Percentiles rank a stretch among this genome's conserved stretches.
Conservation (phyloP, 1,140 invertebrate species). For the Eumeta japonica region DNA sequence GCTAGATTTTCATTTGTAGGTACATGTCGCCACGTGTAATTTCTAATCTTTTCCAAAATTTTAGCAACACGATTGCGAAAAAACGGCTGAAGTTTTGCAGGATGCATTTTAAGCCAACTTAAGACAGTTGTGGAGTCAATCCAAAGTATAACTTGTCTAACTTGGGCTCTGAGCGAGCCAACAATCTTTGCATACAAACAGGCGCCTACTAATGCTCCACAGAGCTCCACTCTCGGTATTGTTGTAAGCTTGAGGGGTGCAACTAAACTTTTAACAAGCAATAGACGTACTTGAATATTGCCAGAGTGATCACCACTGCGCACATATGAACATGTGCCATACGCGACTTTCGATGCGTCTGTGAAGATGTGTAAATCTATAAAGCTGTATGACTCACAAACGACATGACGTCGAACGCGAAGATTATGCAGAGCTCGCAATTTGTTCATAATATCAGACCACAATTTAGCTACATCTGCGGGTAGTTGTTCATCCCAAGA, state of each 20-base stretch:
- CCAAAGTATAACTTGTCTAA: constrained; percentile 14
- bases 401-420: constrained; percentile 11
- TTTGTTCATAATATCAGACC: constrained; percentile 5
- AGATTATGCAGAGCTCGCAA: constrained; percentile 11
- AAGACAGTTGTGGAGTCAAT: constrained; percentile 29
- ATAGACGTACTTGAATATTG: not conserved
- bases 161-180: constrained; percentile 8
- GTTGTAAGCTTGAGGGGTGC: constrained; percentile 41
- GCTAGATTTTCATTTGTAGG: constrained; percentile 13
- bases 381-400: constrained; percentile 5
- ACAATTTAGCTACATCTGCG: constrained; percentile 7
- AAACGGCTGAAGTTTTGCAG: constrained; percentile 19
- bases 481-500: constrained; percentile 8
- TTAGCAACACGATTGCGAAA: constrained; percentile 29
- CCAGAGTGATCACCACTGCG: not conserved
- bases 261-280: constrained; percentile 35
- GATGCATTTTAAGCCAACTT: constrained; percentile 16
- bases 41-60: constrained; percentile 25
- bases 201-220: constrained; percentile 32
- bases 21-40: too few species aligned
- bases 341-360: constrained; percentile 10
- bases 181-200: constrained; percentile 17
- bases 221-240: constrained; percentile 51
- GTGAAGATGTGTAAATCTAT: constrained; percentile 17
- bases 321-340: constrained; percentile 10